Base-by-base conservation (phyloP, 1,140 invertebrate genomes). In the Leptinotarsa undecemlineata region DNA sequence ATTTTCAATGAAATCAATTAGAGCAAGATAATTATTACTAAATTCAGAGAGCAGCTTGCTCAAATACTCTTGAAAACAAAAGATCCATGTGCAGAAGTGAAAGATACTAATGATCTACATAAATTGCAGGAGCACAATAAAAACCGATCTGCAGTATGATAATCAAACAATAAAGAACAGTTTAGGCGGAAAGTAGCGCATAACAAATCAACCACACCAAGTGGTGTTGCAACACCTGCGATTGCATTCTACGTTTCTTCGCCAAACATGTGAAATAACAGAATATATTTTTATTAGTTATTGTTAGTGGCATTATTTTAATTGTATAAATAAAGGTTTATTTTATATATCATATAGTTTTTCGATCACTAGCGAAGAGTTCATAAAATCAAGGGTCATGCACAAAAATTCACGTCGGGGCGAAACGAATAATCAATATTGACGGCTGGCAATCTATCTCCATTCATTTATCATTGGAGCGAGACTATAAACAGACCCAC, bases 401-500 rank as follows among this genome's bases (percentile, higher is more conserved):
- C 62, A 4, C 62, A 64, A 64, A 20, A 64, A 64, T 23, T 23
- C 62, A 64, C 4, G 4, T 51, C 14, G 3, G n/a, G 48, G 48
- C n/a, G 14, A 51, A 15, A 51, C 4, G 48, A 51, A 3, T 15
- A 20, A 20, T 64, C 62, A 64, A 26, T 23, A 64, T 64, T 11
- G 62, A 23, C 20, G 20, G 62, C 62, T 64, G 19, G 62, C 21
- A 23, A 64, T 60, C 13, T 17, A 60, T 60, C 57, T 11, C 57
- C 57, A 20, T 20, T 17, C 62, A 63, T 63, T n/a, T 26, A 63
- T 63, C 20, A 63, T 63, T n/a, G 1, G 21, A 63, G 62, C 62
- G 23, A 63, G 62, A 63, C 15, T 63, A 63, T 20, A 17, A 20
- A 23, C 62, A 63, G 62, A 63, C 62, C 62, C 62, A 63, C 62